Conservation (phyloP, 2,113 vertebrate species). For the Excalfactoria chinensis region DNA sequence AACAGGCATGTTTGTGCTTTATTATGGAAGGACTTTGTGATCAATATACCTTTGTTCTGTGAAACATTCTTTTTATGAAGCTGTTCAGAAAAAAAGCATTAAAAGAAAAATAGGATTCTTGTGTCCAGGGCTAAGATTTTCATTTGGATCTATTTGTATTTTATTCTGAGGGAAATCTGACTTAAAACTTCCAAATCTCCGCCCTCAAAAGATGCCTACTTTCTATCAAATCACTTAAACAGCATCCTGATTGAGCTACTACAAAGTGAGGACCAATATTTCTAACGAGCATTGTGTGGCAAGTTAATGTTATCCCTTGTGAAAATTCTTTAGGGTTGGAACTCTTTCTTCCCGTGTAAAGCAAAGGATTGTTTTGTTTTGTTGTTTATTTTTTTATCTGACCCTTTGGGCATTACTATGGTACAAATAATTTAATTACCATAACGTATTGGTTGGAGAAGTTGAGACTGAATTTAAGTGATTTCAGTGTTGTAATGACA, state of each 20-base stretch:
- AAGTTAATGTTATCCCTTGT: not conserved
- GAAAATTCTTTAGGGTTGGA: not conserved
- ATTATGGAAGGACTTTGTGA: slow-evolving; percentile 25
- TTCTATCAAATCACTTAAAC: not conserved
- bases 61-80: not conserved
- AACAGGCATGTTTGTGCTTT: slow-evolving; percentile 35
- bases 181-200: not conserved
- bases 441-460: not conserved
- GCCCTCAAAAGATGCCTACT: not conserved
- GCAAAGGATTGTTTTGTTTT: not conserved
- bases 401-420: not conserved
- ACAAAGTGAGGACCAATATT: not conserved
- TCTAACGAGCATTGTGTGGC: not conserved
- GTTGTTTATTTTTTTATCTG: not conserved
- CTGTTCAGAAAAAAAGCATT: not conserved
- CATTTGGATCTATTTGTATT: not conserved
- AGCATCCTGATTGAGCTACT: not conserved
- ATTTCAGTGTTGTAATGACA: not conserved
- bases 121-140: not conserved
- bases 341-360: not conserved
- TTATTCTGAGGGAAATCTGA: not conserved
- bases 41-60: not conserved
- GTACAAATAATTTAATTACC: not conserved
- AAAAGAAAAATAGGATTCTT: not conserved
- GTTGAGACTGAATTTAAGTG: not conserved